Conservation (phyloP, 1,140 invertebrate species). For the Rhynchophorus ferrugineus region DNA sequence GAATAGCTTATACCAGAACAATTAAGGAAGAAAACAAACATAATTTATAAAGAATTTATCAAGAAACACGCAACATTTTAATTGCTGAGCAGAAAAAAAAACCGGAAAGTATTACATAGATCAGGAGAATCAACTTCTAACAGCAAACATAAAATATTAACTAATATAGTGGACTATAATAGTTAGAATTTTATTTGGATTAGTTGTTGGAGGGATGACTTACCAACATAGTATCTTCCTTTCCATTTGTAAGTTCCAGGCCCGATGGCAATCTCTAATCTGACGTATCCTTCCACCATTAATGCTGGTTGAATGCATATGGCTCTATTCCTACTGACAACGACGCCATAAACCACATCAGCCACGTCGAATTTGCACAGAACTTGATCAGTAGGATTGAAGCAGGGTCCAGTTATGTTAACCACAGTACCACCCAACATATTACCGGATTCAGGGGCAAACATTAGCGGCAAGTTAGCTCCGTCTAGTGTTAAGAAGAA, state of each 20-base stretch:
- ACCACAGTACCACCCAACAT: conserved; percentile 93
- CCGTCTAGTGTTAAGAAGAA: no score
- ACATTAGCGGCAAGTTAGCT: conserved; percentile 70
- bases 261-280: conserved; percentile 79
- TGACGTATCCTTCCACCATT: conserved; percentile 85
- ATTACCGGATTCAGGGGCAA: conserved; percentile 88
- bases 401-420: conserved; percentile 92
- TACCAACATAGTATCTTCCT: conserved; percentile 85
- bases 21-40: no score
- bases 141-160: not conserved
- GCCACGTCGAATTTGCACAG: conserved; percentile 72
- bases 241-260: conserved; percentile 83
- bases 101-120: not conserved
- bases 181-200: no score
- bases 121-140: not conserved
- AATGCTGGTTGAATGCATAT: conserved; percentile 83
- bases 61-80: no score
- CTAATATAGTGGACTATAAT: no score
- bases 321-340: conserved; percentile 72
- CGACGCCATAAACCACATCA: conserved; percentile 63
- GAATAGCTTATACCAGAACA: no score
- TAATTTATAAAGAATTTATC: no score
- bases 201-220: conserved; percentile 40
- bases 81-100: not conserved
- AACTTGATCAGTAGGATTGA: conserved; percentile 61